Conservation (phyloP, 2,888 invertebrate genomes). For the Eristalinus sepulchralis region DNA sequence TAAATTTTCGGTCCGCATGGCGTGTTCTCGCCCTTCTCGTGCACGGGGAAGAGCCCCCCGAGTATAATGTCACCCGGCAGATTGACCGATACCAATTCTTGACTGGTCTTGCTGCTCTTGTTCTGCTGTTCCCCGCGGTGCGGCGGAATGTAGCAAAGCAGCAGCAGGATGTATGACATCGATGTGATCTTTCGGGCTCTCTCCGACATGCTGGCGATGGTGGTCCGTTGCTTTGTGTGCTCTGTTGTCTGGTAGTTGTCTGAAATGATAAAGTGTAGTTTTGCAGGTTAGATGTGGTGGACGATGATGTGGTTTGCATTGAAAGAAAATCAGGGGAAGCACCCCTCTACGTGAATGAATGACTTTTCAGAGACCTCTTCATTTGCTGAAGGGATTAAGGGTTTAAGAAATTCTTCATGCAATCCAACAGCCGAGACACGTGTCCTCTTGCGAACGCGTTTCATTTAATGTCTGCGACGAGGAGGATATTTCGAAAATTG, state of each 20-base stretch:
- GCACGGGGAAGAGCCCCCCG: conserved; percentile 87
- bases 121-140: conserved; percentile 18
- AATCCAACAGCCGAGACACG: too few relatives aligned
- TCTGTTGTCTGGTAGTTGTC: neutral
- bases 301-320: too few relatives aligned
- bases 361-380: too few relatives aligned
- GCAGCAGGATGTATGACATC: neutral
- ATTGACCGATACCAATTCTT: conserved; percentile 71
- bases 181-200: conserved; percentile 13
- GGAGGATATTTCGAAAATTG: too few relatives aligned
- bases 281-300: too few relatives aligned
- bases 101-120: conserved; percentile 35
- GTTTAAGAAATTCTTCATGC: too few relatives aligned
- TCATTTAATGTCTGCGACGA: too few relatives aligned
- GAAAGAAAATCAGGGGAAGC: too few relatives aligned
- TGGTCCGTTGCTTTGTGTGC: too few relatives aligned
- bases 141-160: conserved; percentile 24
- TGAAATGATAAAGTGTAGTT: neutral
- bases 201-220: neutral
- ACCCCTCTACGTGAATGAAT: too few relatives aligned
- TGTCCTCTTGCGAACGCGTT: too few relatives aligned
- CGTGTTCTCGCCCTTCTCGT: conserved; percentile 82
- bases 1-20: conserved; percentile 84
- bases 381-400: too few relatives aligned
- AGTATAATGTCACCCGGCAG: conserved; percentile 84